Evolutionary conservation across 2,888 invertebrate species (phyloP).

Genomic region (Rhagonycha fulva): DNA sequence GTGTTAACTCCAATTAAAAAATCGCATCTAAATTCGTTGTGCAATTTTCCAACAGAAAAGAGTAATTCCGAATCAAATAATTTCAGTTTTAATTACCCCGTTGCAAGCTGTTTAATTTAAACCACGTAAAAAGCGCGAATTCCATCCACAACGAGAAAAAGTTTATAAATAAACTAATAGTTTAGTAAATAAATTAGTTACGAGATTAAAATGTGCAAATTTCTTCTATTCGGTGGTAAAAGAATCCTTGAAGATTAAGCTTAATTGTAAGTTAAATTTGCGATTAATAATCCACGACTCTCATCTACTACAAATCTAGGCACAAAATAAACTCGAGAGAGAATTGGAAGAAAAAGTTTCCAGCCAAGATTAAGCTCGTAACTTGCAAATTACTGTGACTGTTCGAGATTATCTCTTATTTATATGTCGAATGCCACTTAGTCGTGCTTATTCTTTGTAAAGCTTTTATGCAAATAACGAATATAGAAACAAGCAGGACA

Average conservation of each 20-base stretch:
- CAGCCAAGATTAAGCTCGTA: conserved; percentile 38
- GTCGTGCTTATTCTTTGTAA: conserved; percentile 17
- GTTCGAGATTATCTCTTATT: conserved; percentile 32
- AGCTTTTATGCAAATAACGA: conserved; percentile 14
- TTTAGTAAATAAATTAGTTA: background rate
- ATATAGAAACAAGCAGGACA: background rate
- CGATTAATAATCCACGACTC: conserved; percentile 42
- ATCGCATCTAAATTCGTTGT: background rate
- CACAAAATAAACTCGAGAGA: conserved; percentile 25
- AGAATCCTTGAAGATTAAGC: conserved; percentile 41
- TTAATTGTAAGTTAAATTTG: conserved; percentile 48
- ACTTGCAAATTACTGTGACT: conserved; percentile 36
- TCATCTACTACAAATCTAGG: conserved; percentile 41
- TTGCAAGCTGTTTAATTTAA: background rate
- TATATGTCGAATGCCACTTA: conserved; percentile 30
- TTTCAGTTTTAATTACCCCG: background rate
- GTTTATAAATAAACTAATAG: background rate
- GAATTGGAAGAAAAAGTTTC: conserved; percentile 30
- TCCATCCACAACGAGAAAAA: background rate
- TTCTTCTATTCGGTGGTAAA: background rate
- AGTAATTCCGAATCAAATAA: background rate
- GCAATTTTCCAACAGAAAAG: background rate
- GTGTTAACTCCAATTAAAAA: background rate
- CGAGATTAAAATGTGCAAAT: background rate
- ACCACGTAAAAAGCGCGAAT: background rate